These are phyloP conservation scores for Sarcoramphus papa DNA, from an alignment of 2,797 vertebrate species.

Conservation along the genomic window DNA sequence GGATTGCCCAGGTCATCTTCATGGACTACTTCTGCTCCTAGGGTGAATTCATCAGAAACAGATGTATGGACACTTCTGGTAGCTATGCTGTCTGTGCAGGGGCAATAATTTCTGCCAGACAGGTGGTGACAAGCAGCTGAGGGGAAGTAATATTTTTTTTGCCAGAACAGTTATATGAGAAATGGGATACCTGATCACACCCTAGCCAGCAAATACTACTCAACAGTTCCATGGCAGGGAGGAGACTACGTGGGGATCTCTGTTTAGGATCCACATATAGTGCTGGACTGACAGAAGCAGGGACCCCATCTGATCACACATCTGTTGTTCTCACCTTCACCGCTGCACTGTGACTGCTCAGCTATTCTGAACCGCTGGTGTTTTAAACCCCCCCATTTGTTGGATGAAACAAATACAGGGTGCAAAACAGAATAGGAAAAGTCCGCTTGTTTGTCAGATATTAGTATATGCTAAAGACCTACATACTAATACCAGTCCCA, in stretches of 20 bases:
- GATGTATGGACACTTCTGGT: neutral
- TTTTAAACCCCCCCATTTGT: neutral
- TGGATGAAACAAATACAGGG: neutral
- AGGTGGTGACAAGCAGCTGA: neutral
- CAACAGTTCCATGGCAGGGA: neutral
- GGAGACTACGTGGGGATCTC: neutral
- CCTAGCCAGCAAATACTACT: neutral
- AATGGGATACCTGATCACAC: neutral
- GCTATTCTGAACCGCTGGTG: neutral
- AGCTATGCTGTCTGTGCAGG: neutral
- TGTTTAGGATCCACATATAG: neutral
- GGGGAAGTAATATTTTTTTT: neutral
- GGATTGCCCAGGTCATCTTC: neutral
- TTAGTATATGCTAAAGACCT: neutral
- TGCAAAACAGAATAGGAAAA: neutral
- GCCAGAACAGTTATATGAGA: neutral
- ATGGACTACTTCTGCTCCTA: neutral
- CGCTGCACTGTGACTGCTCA: fast-evolving
- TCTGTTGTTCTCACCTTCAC: neutral
- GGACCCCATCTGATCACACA: neutral
- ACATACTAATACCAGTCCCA: neutral
- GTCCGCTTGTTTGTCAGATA: neutral
- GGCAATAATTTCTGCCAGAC: neutral
- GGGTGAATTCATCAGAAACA: neutral
- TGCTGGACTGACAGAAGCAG: neutral